Base-by-base conservation (phyloP, 2,888 invertebrate genomes). In the Helicoverpa assulta region DNA sequence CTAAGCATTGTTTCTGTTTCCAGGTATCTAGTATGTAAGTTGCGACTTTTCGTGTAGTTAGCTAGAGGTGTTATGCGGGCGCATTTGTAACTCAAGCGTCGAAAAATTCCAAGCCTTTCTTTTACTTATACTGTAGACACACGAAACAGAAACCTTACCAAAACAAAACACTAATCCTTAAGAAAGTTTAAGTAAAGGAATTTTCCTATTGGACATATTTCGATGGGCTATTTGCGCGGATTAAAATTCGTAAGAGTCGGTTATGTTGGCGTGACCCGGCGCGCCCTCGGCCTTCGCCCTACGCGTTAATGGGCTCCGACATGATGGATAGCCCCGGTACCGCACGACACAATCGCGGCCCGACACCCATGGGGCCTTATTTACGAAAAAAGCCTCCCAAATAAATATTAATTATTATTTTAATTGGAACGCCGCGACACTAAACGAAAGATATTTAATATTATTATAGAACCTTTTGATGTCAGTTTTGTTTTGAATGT, bases 321-420 rank as follows among this genome's bases (percentile, higher is more conserved):
- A 92, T 94, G 94, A 94, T 93, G 92, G 93, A 94, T 94, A 84
- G 87, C 88, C 82, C 79, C 84, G 88, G 85, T 88, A 87, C 86
- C 80, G 78, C 88, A 85, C 87, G 86, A 84, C 85, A 87, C 85
- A 88, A 89, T 88, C 85, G 78, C 80, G 67, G 69, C 79, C 81
- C 87, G 78, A 88, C 88, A 86, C 83, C 85, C 83, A 83, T 78
- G 73, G 78, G 85, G 78, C 82, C 76, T 80, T 85, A 77, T 86
- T 84, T 81, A 85, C 78, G 69, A 68, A 78, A 73, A 65, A 67
- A 59, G 65, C 61, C 58, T 58, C 37, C 73, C 65, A 78, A 78
- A 80, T 76, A 76, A 83, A 84, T 83, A 78, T 73, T 75, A 78
- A 77, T 80, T 73, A 67, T 60, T 60, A 12, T 80, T 73, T 58